phyloP scores from a whole-genome alignment of 1,140 invertebrate species.

The Drosophila sucinea region DNA sequence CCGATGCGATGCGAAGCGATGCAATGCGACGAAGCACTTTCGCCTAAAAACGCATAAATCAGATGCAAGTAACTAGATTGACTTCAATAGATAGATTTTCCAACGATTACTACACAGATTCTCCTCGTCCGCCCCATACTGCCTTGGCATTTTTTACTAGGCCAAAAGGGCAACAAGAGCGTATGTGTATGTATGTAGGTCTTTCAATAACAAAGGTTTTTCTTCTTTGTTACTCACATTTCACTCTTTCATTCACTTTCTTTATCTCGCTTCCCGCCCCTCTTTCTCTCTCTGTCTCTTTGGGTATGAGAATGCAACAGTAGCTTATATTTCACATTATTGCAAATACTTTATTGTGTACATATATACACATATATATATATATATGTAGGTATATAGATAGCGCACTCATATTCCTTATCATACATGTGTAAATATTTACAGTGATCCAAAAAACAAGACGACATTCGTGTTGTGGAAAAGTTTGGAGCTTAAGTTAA shows the following conservation, averaged over 20 bases:
- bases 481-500: constrained; percentile 8
- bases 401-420: background rate
- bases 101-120: background rate
- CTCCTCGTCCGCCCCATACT: background rate
- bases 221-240: background rate
- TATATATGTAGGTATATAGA: background rate
- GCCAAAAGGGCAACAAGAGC: background rate
- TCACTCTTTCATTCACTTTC: background rate
- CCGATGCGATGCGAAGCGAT: background rate
- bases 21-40: constrained; percentile 7
- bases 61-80: constrained; percentile 8
- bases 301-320: background rate
- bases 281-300: background rate
- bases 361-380: background rate
- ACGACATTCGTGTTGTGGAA: background rate
- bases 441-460: background rate
- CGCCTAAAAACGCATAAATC: constrained; percentile 22
- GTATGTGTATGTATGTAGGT: background rate
- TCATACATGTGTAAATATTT: constrained; percentile 5
- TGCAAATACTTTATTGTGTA: background rate
- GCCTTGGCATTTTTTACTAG: background rate
- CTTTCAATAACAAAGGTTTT: background rate
- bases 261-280: background rate
- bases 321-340: background rate
- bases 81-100: constrained; percentile 13